Base-by-base conservation (phyloP, 2,888 invertebrate species). In the Dasysyrphus albostriatus region DNA sequence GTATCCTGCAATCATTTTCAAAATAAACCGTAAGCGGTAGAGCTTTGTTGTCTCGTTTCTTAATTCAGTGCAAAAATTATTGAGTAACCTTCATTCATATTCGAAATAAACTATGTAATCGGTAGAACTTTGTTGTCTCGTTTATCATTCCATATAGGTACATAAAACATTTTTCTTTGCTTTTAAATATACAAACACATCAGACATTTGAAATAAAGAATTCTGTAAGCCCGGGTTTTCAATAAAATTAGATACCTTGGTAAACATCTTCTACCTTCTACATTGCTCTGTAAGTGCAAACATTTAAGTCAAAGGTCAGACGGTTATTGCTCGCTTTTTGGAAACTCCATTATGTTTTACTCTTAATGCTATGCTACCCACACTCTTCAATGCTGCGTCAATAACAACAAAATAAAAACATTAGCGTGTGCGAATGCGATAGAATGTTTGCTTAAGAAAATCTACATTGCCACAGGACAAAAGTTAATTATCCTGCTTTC, bases 401-500 rank as follows among this genome's bases (percentile, higher is more conserved):
- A 5, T 2, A 32, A 54, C 7, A 32, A 49, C 19, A 24, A 39
- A 19, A 6, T 32, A 42, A 3, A n/a, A 39, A 12, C 39, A 32
- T 51, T 6, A 14, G 3, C 54, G 19, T 78, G 19, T 78, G n/a
- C 42, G 34, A 24, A 47, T 44, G 34, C 1, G 19, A 29, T 14
- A 74, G 47, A 69, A 75, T 76, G 65, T 81, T 44, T 70, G 75
- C n/a, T 58, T 58, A 65, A 76, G 72, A 80, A 84, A 84, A 80
- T 58, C 80, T 65, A 80, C 58, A 44, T 42, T 67, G 75, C 80
- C 80, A 76, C 44, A 81, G 84, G 84, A 84, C 59, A 75, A 76
- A 84, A 84, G 81, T 84, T 84, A 84, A 84, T 84, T 84, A 84
- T 73, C 51, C 58, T 76, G 72, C 81, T 75, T 79, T 84, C 84